Evolutionary conservation across 2,888 invertebrate genomes (phyloP).

Genomic region (Mythimna impura): DNA sequence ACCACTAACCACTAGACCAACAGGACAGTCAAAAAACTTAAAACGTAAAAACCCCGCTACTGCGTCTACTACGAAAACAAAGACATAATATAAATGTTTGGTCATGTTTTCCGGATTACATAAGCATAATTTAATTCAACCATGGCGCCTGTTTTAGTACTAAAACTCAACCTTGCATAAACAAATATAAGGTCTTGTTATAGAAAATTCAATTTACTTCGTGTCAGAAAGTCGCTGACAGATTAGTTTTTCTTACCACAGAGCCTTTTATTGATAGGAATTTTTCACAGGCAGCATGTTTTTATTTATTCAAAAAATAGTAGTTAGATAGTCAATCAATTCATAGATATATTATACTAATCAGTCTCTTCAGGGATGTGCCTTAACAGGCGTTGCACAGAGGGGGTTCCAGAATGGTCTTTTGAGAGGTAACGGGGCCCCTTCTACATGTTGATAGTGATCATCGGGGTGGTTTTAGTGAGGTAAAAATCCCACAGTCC

Average conservation of each 20-base stretch:
- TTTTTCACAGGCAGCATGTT: background rate
- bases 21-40: no score
- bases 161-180: constrained; percentile 38
- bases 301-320: background rate
- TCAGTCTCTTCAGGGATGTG: no score
- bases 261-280: background rate
- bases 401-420: no score
- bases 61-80: background rate
- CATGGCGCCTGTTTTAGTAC: background rate
- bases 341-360: no score
- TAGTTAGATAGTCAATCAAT: no score
- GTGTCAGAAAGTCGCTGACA: constrained; percentile 16
- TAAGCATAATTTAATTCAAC: constrained; percentile 4
- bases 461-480: no score
- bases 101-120: background rate
- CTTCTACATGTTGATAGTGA: no score
- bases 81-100: background rate
- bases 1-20: no score
- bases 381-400: no score
- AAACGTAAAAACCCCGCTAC: no score
- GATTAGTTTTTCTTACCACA: constrained; percentile 12
- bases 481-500: no score
- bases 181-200: constrained; percentile 29
- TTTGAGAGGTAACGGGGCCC: no score
- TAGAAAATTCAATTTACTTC: constrained; percentile 51